phyloP scores from a whole-genome alignment of 2,888 invertebrate species.

The Polyommatus icarus region DNA sequence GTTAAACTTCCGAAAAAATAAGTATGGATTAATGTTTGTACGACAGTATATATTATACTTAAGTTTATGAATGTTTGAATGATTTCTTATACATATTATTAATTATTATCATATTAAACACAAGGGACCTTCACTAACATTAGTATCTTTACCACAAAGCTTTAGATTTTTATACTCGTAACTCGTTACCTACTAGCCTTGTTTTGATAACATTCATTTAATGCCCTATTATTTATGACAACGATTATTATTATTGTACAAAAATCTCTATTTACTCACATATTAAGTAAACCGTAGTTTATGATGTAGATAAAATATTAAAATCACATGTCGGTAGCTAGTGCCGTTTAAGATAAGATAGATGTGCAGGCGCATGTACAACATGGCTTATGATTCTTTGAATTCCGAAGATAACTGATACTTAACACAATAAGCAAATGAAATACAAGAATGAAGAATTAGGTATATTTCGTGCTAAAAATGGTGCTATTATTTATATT shows the following conservation, averaged over 20 bases:
- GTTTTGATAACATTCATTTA: constrained; percentile 12
- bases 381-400: neutral
- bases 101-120: too few relatives aligned
- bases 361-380: neutral
- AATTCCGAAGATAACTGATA: neutral
- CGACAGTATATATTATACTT: too few relatives aligned
- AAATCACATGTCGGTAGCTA: constrained; percentile 11
- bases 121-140: neutral
- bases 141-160: neutral
- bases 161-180: neutral
- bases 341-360: neutral
- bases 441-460: neutral
- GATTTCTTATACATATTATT: too few relatives aligned
- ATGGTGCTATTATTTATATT: too few relatives aligned
- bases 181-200: neutral
- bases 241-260: neutral
- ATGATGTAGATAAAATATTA: neutral
- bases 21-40: too few relatives aligned
- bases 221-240: constrained; percentile 8
- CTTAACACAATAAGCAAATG: neutral
- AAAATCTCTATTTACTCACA: neutral
- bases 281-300: constrained; percentile 1
- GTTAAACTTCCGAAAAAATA: too few relatives aligned
- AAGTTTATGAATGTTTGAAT: too few relatives aligned
- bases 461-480: too few relatives aligned